These are phyloP conservation scores for Hippopotamus amphibius DNA, from an alignment of 2,113 vertebrate genomes.

Conservation along the genomic window DNA sequence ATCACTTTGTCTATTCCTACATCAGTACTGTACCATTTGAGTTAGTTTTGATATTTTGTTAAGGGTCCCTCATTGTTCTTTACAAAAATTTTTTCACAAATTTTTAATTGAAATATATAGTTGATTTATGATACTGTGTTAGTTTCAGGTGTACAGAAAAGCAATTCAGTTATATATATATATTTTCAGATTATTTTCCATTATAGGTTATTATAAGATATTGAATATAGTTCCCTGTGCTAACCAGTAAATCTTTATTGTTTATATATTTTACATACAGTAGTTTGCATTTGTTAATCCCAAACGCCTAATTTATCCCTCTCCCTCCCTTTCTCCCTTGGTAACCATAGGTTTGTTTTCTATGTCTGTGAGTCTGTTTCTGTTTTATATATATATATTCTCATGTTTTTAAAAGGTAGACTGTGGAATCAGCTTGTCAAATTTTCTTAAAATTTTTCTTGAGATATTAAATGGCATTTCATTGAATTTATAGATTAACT, in stretches of 20 bases:
- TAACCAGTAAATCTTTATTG: not conserved
- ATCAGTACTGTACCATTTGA: not conserved
- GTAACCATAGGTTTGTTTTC: not conserved
- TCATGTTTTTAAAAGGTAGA: not conserved
- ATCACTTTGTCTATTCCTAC: not conserved
- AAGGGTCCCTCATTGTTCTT: not conserved
- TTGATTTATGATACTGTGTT: not conserved
- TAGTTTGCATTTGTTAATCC: not conserved
- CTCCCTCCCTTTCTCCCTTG: not conserved
- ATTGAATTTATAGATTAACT: not conserved
- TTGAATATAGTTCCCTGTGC: not conserved
- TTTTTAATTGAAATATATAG: not conserved
- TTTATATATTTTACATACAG: not conserved
- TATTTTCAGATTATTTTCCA: not conserved
- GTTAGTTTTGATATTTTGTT: not conserved
- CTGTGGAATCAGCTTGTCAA: not conserved
- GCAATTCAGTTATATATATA: not conserved
- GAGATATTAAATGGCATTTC: not conserved
- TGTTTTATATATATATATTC: not conserved
- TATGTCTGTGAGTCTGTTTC: not conserved
- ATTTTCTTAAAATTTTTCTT: not conserved
- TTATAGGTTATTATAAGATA: not conserved
- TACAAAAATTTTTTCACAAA: not conserved
- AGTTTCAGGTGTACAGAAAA: not conserved
- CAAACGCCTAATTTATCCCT: not conserved